A percentile compares a stretch with the other conserved stretches of the same genome.
These are phyloP conservation scores for Bettongia penicillata DNA, from an alignment of 2,113 vertebrate species.

Conservation along the genomic window DNA sequence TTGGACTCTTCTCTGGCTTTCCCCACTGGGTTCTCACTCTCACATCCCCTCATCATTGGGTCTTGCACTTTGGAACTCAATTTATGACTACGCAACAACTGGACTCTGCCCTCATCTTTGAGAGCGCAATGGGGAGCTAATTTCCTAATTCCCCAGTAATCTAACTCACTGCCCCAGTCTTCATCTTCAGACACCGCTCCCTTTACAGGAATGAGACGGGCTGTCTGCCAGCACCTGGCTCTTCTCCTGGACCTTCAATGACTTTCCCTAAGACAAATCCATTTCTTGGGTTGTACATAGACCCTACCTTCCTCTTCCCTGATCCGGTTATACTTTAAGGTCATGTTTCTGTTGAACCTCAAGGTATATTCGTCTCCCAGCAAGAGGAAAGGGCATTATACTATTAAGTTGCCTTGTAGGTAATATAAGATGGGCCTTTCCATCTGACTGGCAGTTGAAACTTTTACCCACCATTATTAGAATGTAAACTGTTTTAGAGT, in stretches of 20 bases:
- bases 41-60: not conserved
- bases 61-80: not conserved
- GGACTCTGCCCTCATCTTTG: not conserved
- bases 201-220: not conserved
- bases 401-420: no score
- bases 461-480: not conserved
- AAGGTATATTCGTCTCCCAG: not conserved
- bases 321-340: constrained; percentile 49
- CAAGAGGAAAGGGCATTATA: no score
- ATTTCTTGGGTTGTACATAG: constrained; percentile 68
- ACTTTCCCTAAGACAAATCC: not conserved
- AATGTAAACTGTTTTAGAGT: not conserved
- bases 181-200: not conserved
- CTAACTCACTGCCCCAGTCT: not conserved
- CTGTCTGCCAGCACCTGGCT: not conserved
- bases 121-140: not conserved
- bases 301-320: constrained; percentile 39
- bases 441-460: not conserved
- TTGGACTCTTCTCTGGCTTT: not conserved
- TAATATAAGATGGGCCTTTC: not conserved
- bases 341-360: constrained; percentile 20
- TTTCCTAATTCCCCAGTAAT: not conserved
- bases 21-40: not conserved
- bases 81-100: not conserved
- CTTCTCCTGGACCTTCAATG: not conserved